Conservation (phyloP, 2,888 invertebrate species). For the Eupithecia vulgata region DNA sequence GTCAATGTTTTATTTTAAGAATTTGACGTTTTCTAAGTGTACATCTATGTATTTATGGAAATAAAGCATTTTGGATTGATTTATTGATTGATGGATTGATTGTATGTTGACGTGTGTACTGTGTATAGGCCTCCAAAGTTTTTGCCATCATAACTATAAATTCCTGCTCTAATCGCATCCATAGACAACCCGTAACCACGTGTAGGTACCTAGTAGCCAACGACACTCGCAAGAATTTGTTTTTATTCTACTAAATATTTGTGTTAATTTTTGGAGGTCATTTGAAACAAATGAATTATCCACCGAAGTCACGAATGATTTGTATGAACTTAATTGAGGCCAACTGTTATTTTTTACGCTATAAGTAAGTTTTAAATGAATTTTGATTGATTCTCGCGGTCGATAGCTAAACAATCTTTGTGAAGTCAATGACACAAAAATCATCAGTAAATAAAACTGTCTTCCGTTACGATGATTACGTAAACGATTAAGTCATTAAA, state of each 20-base stretch:
- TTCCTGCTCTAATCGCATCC: too few species aligned
- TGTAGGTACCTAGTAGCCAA: too few species aligned
- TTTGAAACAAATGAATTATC: conserved; percentile 6
- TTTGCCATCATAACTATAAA: too few species aligned
- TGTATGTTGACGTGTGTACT: too few species aligned
- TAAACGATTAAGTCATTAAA: neutral
- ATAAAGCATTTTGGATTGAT: too few species aligned
- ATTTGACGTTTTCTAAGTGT: too few species aligned
- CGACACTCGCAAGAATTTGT: too few species aligned
- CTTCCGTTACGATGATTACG: neutral
- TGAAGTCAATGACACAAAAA: conserved; percentile 10
- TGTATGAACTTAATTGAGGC: conserved; percentile 5
- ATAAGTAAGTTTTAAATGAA: conserved; percentile 12
- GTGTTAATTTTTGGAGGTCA: neutral
- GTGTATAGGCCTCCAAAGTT: too few species aligned
- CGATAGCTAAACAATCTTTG: conserved; percentile 4
- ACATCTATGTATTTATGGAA: too few species aligned
- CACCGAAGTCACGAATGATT: neutral
- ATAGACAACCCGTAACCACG: too few species aligned
- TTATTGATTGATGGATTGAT: too few species aligned
- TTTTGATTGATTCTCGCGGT: conserved; percentile 24
- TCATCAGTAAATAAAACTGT: neutral
- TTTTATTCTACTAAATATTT: neutral
- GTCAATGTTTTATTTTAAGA: too few species aligned
- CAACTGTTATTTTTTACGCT: conserved; percentile 1